Evolutionary conservation across 2,113 vertebrate genomes (phyloP).

Genomic region (Perca fluviatilis): DNA sequence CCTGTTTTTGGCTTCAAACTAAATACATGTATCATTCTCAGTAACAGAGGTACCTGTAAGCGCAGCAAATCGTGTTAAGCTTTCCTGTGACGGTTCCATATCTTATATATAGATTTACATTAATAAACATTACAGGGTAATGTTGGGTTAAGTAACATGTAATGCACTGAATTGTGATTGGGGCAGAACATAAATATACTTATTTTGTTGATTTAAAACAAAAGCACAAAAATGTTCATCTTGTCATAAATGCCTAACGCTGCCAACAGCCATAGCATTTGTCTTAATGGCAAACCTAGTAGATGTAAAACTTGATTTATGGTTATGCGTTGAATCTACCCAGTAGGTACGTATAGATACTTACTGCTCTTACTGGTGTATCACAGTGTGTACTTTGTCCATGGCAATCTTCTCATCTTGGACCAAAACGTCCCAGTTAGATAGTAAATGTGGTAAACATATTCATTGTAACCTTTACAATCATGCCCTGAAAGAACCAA

Average conservation of each 20-base stretch:
- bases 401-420: no score
- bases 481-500: no score
- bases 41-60: conserved; percentile 4
- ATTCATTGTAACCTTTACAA: no score
- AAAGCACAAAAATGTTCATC: not conserved
- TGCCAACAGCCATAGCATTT: not conserved
- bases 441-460: no score
- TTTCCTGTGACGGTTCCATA: conserved; percentile 26
- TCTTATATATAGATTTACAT: not conserved
- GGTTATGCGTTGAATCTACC: no score
- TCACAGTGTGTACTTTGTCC: no score
- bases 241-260: not conserved
- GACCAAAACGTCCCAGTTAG: no score
- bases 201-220: not conserved
- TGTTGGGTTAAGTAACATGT: not conserved
- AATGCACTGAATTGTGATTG: not conserved
- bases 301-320: not conserved
- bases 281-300: not conserved
- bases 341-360: no score
- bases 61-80: not conserved
- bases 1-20: conserved; percentile 28
- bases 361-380: no score
- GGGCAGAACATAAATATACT: not conserved
- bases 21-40: conserved; percentile 17
- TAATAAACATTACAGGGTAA: not conserved